A percentile compares a stretch with the other conserved stretches of the same genome.
Conservation (phyloP, 2,888 invertebrate species). For the Leucozona laternaria region DNA sequence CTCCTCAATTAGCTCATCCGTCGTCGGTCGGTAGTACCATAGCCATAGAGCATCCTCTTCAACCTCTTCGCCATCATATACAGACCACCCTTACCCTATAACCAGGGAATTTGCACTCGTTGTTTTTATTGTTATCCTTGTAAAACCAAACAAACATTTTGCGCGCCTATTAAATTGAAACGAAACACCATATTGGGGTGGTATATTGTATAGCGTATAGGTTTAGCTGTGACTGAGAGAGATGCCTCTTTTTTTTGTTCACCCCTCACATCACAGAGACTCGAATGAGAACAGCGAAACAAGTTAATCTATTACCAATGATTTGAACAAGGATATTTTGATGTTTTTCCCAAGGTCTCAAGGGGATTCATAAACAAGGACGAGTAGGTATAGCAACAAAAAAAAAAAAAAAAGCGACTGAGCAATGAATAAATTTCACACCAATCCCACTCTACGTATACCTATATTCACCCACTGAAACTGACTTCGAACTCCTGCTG, state of each 20-base stretch:
- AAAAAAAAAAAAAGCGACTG: slow-evolving; percentile 37
- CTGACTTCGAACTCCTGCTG: slow-evolving; percentile 37
- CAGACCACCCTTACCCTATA: slow-evolving; percentile 31
- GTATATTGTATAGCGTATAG: not conserved
- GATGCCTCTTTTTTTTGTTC: slow-evolving; percentile 5
- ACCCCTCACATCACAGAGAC: slow-evolving; percentile 33
- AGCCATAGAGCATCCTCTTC: not conserved
- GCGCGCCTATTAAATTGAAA: slow-evolving; percentile 75
- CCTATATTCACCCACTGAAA: not conserved
- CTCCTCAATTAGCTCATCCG: slow-evolving; percentile 74
- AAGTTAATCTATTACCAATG: slow-evolving; percentile 76
- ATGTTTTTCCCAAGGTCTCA: slow-evolving; percentile 68
- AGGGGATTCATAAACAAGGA: slow-evolving; percentile 60
- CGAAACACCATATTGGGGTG: slow-evolving; percentile 51
- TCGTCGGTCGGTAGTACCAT: not conserved
- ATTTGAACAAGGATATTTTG: slow-evolving; percentile 76
- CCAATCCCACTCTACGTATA: slow-evolving; percentile 29
- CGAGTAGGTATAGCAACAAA: no score
- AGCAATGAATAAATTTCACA: slow-evolving; percentile 75
- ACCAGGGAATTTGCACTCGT: slow-evolving; percentile 40
- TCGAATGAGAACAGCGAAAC: slow-evolving; percentile 59
- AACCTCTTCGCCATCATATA: slow-evolving; percentile 17
- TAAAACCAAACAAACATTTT: slow-evolving; percentile 74
- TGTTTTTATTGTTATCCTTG: slow-evolving; percentile 70
- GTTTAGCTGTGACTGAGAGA: slow-evolving; percentile 2